Evolutionary conservation across 2,797 vertebrate genomes (phyloP), one percentile per base, ranked within the genome.

Genomic region (Chrysocyon brachyurus): DNA sequence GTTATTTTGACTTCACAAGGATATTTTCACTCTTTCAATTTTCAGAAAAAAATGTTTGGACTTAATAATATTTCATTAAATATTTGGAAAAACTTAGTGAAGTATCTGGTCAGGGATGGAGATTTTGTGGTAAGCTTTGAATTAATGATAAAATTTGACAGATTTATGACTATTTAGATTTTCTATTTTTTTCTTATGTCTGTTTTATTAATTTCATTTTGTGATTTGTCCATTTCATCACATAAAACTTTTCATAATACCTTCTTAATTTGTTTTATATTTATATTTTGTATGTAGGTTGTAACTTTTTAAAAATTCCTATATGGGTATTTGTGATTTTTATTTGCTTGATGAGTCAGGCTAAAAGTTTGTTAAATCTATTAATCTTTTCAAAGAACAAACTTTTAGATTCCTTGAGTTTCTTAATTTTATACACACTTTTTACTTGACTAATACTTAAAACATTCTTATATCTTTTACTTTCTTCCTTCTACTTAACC

Each of bases 151-250:
- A 56, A 52, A 22, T 63, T 56, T 79, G 12, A 87, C 6, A 77
- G 22, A 57, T 5, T 68, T 78, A 56, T 2, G 22, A 61, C 6
- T 78, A 24, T 46, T 78, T 5, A 90, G 46, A 59, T 64, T 59
- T 84, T 73, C 19, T 78, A 2, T 46, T 94, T 92, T 90, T n/a
- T 82, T 64, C 73, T 70, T 46, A 0, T 75, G 7, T 81, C 40
- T 66, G 4, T 70, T 88, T 97, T 82, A 72, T 2, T 92, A 59
- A 73, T 78, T 72, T 82, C n/a, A 33, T 12, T 87, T 87, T 70
- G n/a, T 11, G 49, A 31, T 79, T 73, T 97, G 17, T 33, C 17
- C 12, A 54, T 66, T 82, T 94, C 0, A 26, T 46, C 33, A 5
- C 1, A 40, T 87, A 63, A 19, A 70, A 33, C 6, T 19, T 72